phyloP scores from a whole-genome alignment of 2,888 invertebrate genomes.

The Syrphus vitripennis region DNA sequence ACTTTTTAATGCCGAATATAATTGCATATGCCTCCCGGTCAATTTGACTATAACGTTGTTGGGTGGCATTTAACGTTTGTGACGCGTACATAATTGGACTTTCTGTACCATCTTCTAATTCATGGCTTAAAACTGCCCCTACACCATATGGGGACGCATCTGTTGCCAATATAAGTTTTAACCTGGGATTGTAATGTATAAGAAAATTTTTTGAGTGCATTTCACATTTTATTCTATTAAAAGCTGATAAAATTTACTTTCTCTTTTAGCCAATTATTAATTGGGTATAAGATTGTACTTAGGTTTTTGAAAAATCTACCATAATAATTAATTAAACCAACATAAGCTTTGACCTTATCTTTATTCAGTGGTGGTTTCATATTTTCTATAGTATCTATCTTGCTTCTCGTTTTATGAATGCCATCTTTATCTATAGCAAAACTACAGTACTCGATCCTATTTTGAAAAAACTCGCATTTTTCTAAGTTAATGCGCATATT shows the following conservation, averaged over 20 bases:
- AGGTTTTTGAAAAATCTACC: background rate
- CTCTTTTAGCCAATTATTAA: background rate
- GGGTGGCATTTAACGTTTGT: background rate
- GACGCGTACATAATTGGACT: background rate
- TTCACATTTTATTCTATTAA: background rate
- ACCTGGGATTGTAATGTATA: background rate
- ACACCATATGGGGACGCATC: background rate
- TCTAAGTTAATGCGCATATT: background rate
- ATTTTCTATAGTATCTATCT: conserved; percentile 3
- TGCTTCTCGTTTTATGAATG: background rate
- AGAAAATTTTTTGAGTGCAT: background rate
- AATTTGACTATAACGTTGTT: background rate
- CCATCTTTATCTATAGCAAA: background rate
- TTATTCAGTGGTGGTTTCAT: background rate
- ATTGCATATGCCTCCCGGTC: background rate
- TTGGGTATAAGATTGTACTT: conserved; percentile 2
- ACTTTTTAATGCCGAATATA: background rate
- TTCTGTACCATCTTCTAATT: background rate
- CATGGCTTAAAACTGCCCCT: background rate
- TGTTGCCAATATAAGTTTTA: background rate
- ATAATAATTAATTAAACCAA: background rate
- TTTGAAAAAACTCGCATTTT: background rate
- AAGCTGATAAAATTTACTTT: background rate
- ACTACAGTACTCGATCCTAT: background rate
- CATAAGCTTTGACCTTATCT: background rate